A percentile compares a stretch with the other conserved stretches of the same genome.
phyloP scores from a whole-genome alignment of 2,797 vertebrate genomes.

The Sebastes hubbsi region DNA sequence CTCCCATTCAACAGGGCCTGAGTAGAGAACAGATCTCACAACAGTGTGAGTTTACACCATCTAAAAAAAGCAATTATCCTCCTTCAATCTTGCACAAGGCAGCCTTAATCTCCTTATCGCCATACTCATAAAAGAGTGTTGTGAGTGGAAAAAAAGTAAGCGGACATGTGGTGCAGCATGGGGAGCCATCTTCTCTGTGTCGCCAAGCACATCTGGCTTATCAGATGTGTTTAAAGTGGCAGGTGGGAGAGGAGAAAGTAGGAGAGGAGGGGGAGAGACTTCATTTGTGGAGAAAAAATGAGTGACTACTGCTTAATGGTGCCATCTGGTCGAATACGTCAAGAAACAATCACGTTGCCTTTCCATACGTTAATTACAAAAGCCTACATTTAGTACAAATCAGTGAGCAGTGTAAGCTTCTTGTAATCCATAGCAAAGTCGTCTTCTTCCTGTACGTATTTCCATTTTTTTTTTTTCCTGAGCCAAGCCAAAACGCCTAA shows the following conservation, averaged over 20 bases:
- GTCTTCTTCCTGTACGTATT: constrained; percentile 18
- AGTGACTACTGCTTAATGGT: constrained; percentile 27
- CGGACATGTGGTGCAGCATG: constrained; percentile 16
- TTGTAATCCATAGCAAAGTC: constrained; percentile 45
- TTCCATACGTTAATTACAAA: constrained; percentile 43
- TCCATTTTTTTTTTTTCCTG: constrained; percentile 25
- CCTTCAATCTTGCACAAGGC: constrained; percentile 41
- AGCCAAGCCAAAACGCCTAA: constrained; percentile 50
- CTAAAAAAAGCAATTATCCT: constrained; percentile 51
- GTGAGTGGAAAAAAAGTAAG: constrained; percentile 21
- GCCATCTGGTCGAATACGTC: constrained; percentile 28
- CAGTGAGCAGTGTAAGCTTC: constrained; percentile 41
- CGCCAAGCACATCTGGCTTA: constrained; percentile 51
- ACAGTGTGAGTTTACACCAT: constrained; percentile 21
- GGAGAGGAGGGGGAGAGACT: neutral
- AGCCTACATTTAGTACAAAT: constrained; percentile 25
- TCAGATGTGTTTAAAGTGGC: constrained; percentile 53
- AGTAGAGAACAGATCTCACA: neutral
- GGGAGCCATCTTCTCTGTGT: constrained; percentile 22
- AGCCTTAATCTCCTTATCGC: constrained; percentile 63
- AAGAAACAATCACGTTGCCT: constrained; percentile 25
- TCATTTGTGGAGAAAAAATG: constrained; percentile 36
- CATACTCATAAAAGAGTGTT: constrained; percentile 51
- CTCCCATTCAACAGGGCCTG: neutral
- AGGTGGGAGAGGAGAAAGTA: constrained; percentile 22